Evolutionary conservation across 2,888 invertebrate species (phyloP), one percentile per base, ranked within the genome.

Genomic region (Epinotia demarniana): DNA sequence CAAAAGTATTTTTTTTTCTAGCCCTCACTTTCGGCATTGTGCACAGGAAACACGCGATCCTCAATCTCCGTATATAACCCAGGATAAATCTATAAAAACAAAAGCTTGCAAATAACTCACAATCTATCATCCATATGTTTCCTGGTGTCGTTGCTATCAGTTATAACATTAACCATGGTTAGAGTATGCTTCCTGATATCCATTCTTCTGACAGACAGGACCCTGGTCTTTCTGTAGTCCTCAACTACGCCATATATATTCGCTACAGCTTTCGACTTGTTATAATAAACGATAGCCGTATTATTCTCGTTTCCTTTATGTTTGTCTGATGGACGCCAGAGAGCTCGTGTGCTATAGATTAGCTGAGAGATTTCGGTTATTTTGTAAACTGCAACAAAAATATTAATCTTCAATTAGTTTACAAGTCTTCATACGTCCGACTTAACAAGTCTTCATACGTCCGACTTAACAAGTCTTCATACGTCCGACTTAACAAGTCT

Each of bases 121-220:
- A 92, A 76, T 83, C 93, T 84, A 76, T 93, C 93, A 78, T 86
- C 85, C 86, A 93, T 80, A 81, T 93, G 93, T 0, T 84, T 77
- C 19, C 85, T 85, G 0, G 93, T 93, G 0, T 91, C 89, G 73
- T 93, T 92, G 72, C 89, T 92, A 46, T 93, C 93, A 0, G 89
- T 89, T 3, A 93, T 87, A 1, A 93, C 92, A 76, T 89, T 91
- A 0, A 83, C 87, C 87, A 93, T 89, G 0, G 90, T 92, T 0
- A 93, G 80, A 0, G 82, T 81, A 76, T 88, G 88, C 71, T 83
- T 78, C 66, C 84, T 86, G n/a, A 93, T 77, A 76, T 93, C 78
- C 12, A 78, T 81, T 69, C 93, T 86, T 79, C 90, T 87, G 0
- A 81, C 73, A 33, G 88, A 88, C 23, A 92, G 16, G 0, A 87